Conservation (phyloP, 1,140 invertebrate genomes). For the Lethocerus indicus region DNA sequence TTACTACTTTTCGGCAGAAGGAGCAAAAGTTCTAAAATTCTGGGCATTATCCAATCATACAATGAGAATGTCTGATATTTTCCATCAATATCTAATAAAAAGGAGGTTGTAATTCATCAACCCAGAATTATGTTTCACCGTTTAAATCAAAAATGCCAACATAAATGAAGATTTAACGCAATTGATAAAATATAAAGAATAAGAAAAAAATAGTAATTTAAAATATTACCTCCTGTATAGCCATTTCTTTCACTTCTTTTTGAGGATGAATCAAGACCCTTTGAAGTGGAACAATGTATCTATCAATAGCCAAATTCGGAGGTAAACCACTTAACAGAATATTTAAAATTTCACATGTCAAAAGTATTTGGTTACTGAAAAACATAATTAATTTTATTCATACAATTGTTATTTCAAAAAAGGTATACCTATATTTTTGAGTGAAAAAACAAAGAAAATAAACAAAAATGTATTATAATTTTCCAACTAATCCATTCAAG, state of each 20-base stretch:
- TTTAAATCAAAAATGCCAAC: neutral
- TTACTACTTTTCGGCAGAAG: too few relatives aligned
- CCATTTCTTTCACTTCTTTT: conserved; percentile 22
- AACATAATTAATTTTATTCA: conserved; percentile 11
- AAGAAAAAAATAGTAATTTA: neutral
- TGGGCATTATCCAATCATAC: neutral
- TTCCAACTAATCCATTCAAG: neutral
- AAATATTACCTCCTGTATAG: conserved; percentile 24
- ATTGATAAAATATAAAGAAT: neutral
- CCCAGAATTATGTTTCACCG: neutral
- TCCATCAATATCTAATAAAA: neutral
- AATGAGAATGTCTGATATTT: neutral
- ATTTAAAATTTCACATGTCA: conserved; percentile 28
- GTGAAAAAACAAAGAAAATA: conserved; percentile 1
- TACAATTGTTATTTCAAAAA: conserved; percentile 8
- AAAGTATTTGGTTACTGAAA: conserved; percentile 26
- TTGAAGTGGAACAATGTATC: conserved; percentile 24
- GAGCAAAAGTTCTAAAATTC: too few relatives aligned
- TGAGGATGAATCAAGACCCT: conserved; percentile 25
- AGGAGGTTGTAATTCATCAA: neutral
- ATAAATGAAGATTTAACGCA: neutral
- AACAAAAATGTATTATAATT: neutral
- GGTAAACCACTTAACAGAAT: conserved; percentile 23
- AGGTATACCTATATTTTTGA: neutral
- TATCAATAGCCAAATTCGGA: conserved; percentile 23